Conservation (phyloP, 2,113 vertebrate genomes). For the Esox niger region DNA sequence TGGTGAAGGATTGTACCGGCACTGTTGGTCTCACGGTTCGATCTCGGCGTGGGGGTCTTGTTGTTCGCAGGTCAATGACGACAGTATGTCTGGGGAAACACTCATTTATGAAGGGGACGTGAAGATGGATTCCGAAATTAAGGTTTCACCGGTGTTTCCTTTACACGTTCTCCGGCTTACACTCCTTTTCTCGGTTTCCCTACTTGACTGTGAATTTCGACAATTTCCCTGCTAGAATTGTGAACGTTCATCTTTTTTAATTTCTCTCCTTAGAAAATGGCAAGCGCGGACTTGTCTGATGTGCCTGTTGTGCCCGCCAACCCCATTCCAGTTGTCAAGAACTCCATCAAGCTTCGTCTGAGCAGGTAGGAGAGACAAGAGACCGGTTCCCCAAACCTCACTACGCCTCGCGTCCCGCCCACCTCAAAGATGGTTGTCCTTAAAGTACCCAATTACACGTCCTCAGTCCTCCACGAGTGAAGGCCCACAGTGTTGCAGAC, state of each 20-base stretch:
- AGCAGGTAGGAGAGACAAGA: conserved; percentile 73
- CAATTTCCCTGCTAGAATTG: no score
- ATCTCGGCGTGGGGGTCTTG: conserved; percentile 6
- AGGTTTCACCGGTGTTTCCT: conserved; percentile 25
- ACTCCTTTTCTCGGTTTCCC: background rate
- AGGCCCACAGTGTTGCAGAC: background rate
- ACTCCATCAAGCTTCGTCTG: conserved; percentile 82
- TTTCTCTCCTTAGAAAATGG: conserved; percentile 61
- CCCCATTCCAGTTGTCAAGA: conserved; percentile 79
- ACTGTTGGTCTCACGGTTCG: no score
- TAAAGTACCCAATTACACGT: background rate
- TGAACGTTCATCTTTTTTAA: no score
- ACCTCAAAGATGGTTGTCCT: conserved; percentile 1
- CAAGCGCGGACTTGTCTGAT: conserved; percentile 72
- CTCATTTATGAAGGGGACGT: conserved; percentile 28
- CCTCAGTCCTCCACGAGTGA: background rate
- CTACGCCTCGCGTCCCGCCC: conserved; percentile 3
- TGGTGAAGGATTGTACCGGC: no score
- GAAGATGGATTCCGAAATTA: conserved; percentile 32
- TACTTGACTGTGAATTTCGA: no score
- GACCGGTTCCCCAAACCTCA: background rate
- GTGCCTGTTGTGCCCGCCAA: conserved; percentile 73
- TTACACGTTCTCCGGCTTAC: background rate
- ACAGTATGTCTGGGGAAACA: conserved; percentile 12
- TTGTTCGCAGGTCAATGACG: conserved; percentile 11